phyloP scores from a whole-genome alignment of 2,113 vertebrate genomes.

The Poeciliopsis occidentalis region DNA sequence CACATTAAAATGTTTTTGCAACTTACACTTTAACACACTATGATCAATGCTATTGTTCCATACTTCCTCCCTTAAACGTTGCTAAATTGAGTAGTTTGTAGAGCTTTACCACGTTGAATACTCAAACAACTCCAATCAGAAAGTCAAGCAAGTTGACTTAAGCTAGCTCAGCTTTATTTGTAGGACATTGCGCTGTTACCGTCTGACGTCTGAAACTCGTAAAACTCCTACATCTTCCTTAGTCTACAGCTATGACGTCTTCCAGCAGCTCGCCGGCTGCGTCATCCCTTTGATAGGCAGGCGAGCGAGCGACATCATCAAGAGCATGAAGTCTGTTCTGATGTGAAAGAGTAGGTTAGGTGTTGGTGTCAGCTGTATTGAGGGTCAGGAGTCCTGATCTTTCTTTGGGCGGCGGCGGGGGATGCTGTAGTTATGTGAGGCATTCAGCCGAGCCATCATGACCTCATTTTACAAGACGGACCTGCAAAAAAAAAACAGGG shows the following conservation, averaged over 20 bases:
- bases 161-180: too few relatives aligned
- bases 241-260: not conserved
- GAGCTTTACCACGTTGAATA: too few relatives aligned
- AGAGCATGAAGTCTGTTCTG: slow-evolving; percentile 5
- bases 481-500: slow-evolving; percentile 24
- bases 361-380: slow-evolving; percentile 51
- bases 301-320: slow-evolving; percentile 17
- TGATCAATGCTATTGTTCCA: too few relatives aligned
- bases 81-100: not conserved
- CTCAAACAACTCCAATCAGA: too few relatives aligned
- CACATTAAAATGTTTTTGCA: too few relatives aligned
- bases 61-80: not conserved
- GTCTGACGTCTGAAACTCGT: not conserved
- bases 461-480: slow-evolving; percentile 71
- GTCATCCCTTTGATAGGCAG: slow-evolving; percentile 50
- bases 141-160: too few relatives aligned
- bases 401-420: slow-evolving; percentile 5
- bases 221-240: not conserved
- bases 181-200: not conserved
- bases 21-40: too few relatives aligned
- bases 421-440: slow-evolving; percentile 46
- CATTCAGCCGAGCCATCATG: slow-evolving; percentile 56
- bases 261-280: slow-evolving; percentile 3
- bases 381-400: slow-evolving; percentile 44
- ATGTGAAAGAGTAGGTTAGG: slow-evolving; percentile 24